These are phyloP conservation scores for Drosophila acutilabella DNA, from an alignment of 2,888 invertebrate species.

Conservation along the genomic window DNA sequence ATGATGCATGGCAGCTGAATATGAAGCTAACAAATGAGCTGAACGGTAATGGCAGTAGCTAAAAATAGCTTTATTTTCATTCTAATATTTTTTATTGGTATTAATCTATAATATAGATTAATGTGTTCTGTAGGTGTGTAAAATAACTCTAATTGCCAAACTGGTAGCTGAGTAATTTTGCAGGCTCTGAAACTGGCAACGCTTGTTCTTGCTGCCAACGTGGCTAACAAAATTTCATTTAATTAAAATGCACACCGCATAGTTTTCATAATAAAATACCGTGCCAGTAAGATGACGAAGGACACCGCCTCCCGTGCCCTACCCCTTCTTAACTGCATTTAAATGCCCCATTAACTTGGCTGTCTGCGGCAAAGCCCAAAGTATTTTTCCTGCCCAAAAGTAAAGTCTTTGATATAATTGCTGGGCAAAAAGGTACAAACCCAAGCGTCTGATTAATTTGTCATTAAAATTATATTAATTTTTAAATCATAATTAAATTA, in stretches of 20 bases:
- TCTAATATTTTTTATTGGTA: not conserved
- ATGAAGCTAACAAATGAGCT: slow-evolving; percentile 14
- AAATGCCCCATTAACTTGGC: slow-evolving; percentile 44
- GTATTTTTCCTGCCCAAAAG: slow-evolving; percentile 8
- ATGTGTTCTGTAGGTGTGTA: not conserved
- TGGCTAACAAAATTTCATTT: slow-evolving; percentile 42
- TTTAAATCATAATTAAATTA: slow-evolving; percentile 9
- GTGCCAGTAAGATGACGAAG: slow-evolving; percentile 38
- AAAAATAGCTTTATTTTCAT: not conserved
- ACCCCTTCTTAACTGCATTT: slow-evolving; percentile 15
- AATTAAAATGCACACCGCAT: slow-evolving; percentile 59
- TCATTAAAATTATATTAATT: slow-evolving; percentile 18
- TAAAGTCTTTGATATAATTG: slow-evolving; percentile 17
- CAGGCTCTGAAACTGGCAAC: not conserved
- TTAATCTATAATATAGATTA: not conserved
- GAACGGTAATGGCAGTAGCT: not conserved
- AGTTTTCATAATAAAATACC: slow-evolving; percentile 48
- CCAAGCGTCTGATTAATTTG: slow-evolving; percentile 3
- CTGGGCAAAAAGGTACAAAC: not conserved
- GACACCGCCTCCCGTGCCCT: slow-evolving; percentile 6
- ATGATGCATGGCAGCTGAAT: slow-evolving; percentile 40
- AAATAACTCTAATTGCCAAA: slow-evolving; percentile 23
- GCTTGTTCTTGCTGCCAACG: not conserved
- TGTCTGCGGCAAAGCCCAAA: slow-evolving; percentile 11
- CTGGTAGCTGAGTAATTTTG: slow-evolving; percentile 31